Evolutionary conservation across 2,797 vertebrate species (phyloP), one percentile per base, ranked within the genome.

Genomic region (Enteromius radiatus): DNA sequence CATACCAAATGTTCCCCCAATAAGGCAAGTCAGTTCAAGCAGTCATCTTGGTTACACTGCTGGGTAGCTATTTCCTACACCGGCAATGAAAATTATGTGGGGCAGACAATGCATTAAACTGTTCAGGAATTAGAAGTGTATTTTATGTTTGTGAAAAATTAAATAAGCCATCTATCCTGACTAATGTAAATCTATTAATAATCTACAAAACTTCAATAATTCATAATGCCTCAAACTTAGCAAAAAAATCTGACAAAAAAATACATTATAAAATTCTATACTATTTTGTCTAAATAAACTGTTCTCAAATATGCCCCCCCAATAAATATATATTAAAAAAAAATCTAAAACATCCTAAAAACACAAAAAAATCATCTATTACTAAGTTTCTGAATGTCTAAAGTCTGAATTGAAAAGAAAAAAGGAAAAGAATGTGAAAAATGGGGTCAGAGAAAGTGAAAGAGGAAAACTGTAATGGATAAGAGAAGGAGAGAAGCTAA

Each of bases 401-500:
- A n/a, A n/a, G 69, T 52, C 28, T 31, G 38, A 10, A 47, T 0
- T 6, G 21, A 56, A 65, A 11, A 12, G 12, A 19, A 43, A 31
- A 21, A 69, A 54, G 63, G 2, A 73, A 69, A 77, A 64, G 12
- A 80, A 80, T 26, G 52, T 78, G 70, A 84, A 88, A 80, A 84
- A 84, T 47, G 38, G 65, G 76, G 77, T 79, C 36, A 80, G 56
- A 38, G 69, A 63, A 59, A 82, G 49, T 7, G 17, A 83, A 38
- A 74, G n/a, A 78, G 78, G 21, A 61, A 31, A 75, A 47, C n/a
- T 12, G 71, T 45, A 68, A 38, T 9, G 38, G 31, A 47, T 43
- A 49, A 71, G 47, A 81, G 11, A 63, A 38, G 67, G 19, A 70
- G 54, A 47, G 64, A 81, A 47, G n/a, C 52, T 81, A 28, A 56